Conservation (phyloP, 2,797 vertebrate genomes). For the Nannoperca obscura region DNA sequence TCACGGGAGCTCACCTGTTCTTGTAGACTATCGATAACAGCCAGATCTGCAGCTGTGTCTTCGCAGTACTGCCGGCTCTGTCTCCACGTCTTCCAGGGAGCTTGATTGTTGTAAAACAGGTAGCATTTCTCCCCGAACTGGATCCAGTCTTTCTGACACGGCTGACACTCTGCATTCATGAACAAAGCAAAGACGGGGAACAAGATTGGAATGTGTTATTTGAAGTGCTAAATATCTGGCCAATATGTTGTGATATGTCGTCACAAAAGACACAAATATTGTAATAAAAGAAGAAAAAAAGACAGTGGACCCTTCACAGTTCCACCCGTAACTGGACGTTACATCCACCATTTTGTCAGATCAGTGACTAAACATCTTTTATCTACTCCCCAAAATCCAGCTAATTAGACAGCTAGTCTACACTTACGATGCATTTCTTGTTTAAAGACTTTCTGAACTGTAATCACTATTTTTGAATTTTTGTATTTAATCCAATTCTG, state of each 20-base stretch:
- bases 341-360: no score
- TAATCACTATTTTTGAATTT: no score
- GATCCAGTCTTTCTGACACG: slow-evolving; percentile 61
- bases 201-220: background rate
- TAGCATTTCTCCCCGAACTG: slow-evolving; percentile 74
- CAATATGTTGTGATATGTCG: no score
- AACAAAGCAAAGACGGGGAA: background rate
- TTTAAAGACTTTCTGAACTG: no score
- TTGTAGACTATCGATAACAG: slow-evolving; percentile 45
- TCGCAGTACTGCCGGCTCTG: accelerated
- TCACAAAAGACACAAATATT: background rate
- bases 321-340: no score
- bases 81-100: background rate
- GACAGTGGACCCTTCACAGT: no score
- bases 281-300: no score
- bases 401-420: no score
- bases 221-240: background rate
- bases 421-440: no score
- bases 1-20: slow-evolving; percentile 67
- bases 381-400: no score
- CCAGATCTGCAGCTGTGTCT: background rate
- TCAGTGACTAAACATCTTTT: no score
- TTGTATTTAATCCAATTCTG: no score
- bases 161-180: slow-evolving; percentile 55
- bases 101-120: accelerated